Evolutionary conservation across 1,140 invertebrate species (phyloP).

Genomic region (Akabosia matsudoensis): DNA sequence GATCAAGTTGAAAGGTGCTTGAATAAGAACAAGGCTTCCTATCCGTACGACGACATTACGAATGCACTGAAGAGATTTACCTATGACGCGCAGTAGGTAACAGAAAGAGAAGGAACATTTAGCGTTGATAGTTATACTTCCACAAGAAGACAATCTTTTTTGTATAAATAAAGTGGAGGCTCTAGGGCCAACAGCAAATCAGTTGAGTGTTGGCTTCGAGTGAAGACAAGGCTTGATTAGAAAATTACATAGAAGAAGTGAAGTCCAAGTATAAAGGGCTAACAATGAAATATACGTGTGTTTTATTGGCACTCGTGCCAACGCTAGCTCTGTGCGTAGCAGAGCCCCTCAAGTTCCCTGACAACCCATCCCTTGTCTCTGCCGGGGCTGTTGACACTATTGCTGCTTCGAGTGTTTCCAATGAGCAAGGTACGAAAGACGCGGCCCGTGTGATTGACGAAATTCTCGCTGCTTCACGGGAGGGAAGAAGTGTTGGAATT

Average conservation of each 20-base stretch:
- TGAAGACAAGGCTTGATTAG: background rate
- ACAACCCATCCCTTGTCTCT: background rate
- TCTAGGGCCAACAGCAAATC: background rate
- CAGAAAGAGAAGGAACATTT: no score
- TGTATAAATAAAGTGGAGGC: background rate
- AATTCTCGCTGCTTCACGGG: background rate
- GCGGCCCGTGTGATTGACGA: slow-evolving; percentile 1
- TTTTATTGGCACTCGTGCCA: background rate
- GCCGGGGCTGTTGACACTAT: background rate
- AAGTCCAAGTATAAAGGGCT: background rate
- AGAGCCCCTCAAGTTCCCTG: slow-evolving; percentile 17
- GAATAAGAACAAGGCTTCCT: no score
- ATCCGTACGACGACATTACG: no score
- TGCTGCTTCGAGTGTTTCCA: background rate
- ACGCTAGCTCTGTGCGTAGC: background rate
- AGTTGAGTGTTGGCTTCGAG: background rate
- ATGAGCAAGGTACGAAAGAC: background rate
- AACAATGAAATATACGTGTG: background rate
- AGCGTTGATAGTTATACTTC: no score
- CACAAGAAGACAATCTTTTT: no score
- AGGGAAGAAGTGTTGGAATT: background rate
- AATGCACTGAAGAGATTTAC: no score
- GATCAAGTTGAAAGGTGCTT: slow-evolving; percentile 16
- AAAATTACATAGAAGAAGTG: background rate
- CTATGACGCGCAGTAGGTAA: no score